A percentile compares a stretch with the other conserved stretches of the same genome.
Evolutionary conservation across 1,140 invertebrate species (phyloP).

Genomic region (Diploscapter pachys): DNA sequence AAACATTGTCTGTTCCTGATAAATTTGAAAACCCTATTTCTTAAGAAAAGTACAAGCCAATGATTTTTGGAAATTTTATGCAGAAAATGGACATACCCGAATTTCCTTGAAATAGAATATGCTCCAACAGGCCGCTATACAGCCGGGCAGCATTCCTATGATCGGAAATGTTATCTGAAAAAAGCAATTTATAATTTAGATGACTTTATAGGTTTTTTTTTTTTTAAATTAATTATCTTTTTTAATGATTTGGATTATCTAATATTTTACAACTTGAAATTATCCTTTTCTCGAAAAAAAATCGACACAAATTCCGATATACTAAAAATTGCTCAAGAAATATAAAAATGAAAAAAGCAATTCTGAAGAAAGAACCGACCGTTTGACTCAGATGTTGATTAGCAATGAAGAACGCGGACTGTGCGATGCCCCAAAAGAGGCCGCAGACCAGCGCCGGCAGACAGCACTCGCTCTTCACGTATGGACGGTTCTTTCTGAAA

Average conservation of each 20-base stretch:
- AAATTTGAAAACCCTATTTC: background rate
- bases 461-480: conserved; percentile 9
- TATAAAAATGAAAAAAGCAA: no score
- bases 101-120: conserved; percentile 41
- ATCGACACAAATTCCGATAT: no score
- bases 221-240: no score
- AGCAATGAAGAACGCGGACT: conserved; percentile 33
- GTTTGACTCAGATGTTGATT: conserved; percentile 34
- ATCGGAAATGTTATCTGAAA: conserved; percentile 30
- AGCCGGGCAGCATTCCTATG: conserved; percentile 36
- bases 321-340: no score
- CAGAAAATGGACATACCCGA: conserved; percentile 14
- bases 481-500: conserved; percentile 13
- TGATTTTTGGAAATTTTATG: background rate
- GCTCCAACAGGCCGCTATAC: conserved; percentile 36
- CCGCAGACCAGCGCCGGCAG: conserved; percentile 16
- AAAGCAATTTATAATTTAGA: no score
- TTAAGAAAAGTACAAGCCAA: background rate
- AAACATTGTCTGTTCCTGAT: background rate
- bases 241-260: no score
- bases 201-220: no score
- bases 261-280: no score
- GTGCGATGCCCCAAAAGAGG: conserved; percentile 29
- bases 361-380: background rate
- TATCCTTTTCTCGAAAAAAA: no score